These are phyloP conservation scores for Napeogenes inachia DNA, from an alignment of 2,888 invertebrate species.

Conservation along the genomic window DNA sequence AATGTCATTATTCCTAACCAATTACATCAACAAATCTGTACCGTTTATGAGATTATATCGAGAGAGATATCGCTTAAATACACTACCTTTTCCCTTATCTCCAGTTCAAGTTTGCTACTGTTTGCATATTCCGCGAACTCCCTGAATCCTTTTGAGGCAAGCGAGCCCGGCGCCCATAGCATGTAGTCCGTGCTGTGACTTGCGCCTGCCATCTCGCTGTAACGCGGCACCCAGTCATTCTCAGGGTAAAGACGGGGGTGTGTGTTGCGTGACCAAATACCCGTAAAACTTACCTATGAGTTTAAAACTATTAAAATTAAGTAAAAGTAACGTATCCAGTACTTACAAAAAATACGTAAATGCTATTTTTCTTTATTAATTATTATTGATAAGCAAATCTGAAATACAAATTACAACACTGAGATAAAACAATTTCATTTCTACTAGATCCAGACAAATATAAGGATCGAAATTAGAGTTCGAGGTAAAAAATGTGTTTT, in stretches of 20 bases:
- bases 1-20: background rate
- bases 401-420: background rate
- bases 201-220: slow-evolving; percentile 63
- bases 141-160: slow-evolving; percentile 56
- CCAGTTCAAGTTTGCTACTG: slow-evolving; percentile 55
- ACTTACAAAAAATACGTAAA: too few species aligned
- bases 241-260: slow-evolving; percentile 62
- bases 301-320: background rate
- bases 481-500: too few species aligned
- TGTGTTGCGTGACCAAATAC: slow-evolving; percentile 66
- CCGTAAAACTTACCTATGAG: slow-evolving; percentile 56
- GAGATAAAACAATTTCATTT: too few species aligned
- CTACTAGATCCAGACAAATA: too few species aligned
- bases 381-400: too few species aligned
- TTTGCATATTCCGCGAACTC: slow-evolving; percentile 64
- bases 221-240: slow-evolving; percentile 63
- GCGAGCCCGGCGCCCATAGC: slow-evolving; percentile 58
- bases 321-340: background rate
- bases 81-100: slow-evolving; percentile 59
- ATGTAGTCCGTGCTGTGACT: slow-evolving; percentile 57
- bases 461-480: too few species aligned
- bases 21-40: too few species aligned
- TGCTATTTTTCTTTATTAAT: too few species aligned
- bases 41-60: too few species aligned
- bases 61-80: too few species aligned